Percentiles rank a stretch among this genome's conserved stretches.
Conservation (phyloP, 2,797 vertebrate genomes). For the Peromyscus nudipes region DNA sequence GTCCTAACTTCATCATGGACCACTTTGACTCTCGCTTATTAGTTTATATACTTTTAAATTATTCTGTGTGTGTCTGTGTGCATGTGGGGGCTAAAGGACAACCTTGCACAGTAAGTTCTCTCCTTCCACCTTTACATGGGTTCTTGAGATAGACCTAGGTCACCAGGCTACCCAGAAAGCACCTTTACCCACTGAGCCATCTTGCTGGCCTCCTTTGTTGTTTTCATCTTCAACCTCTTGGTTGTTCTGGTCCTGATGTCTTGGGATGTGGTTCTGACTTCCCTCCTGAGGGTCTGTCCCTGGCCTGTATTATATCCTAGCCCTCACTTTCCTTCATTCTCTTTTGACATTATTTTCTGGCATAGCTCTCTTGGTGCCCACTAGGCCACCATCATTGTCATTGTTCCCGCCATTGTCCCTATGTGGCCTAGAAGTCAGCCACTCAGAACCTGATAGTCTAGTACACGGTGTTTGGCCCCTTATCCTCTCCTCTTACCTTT, state of each 20-base stretch:
- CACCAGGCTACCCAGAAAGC: too few relatives aligned
- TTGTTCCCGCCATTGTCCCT: background rate
- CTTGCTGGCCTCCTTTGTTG: background rate
- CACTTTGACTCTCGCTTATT: background rate
- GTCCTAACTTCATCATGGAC: background rate
- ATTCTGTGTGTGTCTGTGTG: background rate
- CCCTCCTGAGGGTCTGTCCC: background rate
- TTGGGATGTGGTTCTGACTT: background rate
- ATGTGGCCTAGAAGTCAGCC: background rate
- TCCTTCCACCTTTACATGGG: background rate
- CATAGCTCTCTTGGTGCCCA: background rate
- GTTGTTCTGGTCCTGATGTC: background rate
- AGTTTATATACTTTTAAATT: background rate
- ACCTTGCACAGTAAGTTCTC: background rate
- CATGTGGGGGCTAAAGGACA: background rate
- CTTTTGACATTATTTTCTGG: background rate
- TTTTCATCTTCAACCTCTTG: background rate
- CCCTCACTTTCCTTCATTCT: background rate
- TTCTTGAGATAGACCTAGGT: background rate
- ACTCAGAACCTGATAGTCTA: background rate
- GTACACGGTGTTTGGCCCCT: background rate
- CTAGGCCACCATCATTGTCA: rapidly evolving
- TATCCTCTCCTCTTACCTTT: background rate
- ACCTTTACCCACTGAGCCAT: background rate
- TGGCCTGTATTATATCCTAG: background rate